Percentiles rank a stretch among this genome's conserved stretches.
Conservation (phyloP, 2,797 vertebrate genomes). For the Sebastes variabilis region DNA sequence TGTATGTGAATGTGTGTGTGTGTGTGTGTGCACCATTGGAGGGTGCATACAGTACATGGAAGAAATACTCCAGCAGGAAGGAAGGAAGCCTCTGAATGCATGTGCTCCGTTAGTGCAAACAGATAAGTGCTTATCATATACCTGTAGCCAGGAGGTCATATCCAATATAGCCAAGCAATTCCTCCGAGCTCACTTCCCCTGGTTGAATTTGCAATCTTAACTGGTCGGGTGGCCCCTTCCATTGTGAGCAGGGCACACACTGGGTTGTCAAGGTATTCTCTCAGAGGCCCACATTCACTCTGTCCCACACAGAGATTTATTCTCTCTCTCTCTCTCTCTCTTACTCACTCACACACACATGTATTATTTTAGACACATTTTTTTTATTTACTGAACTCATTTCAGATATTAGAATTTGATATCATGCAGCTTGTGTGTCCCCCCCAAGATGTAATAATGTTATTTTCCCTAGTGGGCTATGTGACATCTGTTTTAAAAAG, state of each 20-base stretch:
- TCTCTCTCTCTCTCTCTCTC: conserved; percentile 44
- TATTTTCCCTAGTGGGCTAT: neutral
- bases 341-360: neutral
- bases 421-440: neutral
- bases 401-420: conserved; percentile 41
- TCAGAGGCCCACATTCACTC: conserved; percentile 56
- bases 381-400: neutral
- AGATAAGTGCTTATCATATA: conserved; percentile 84
- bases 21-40: neutral
- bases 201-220: conserved; percentile 75
- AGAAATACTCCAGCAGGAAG: conserved; percentile 62
- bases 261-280: conserved; percentile 60
- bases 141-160: conserved; percentile 78
- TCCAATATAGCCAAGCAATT: conserved; percentile 76
- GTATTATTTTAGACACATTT: conserved; percentile 16
- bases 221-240: conserved; percentile 65
- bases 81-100: conserved; percentile 69
- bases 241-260: conserved; percentile 63
- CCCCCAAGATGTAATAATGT: neutral
- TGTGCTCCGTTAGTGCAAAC: conserved; percentile 72
- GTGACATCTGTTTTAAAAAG: neutral
- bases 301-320: conserved; percentile 41
- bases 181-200: conserved; percentile 64
- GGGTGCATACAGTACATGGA: conserved; percentile 39
- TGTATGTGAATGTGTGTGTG: neutral